phyloP scores from a whole-genome alignment of 2,797 vertebrate genomes.

The Coilia nasus region DNA sequence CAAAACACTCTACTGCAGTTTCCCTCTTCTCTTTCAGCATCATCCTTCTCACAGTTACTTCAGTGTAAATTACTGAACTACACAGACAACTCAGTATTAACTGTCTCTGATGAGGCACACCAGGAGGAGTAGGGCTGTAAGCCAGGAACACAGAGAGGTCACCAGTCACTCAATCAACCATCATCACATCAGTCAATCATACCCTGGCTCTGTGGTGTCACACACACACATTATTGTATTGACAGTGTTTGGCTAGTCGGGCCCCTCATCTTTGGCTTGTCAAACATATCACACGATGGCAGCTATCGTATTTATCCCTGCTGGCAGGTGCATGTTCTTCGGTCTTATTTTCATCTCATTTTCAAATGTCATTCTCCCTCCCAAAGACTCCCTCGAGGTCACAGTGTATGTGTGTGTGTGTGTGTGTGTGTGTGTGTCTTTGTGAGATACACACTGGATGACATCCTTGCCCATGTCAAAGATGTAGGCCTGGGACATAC shows the following conservation, averaged over 20 bases:
- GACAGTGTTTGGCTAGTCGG: slow-evolving; percentile 29
- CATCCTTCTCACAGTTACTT: slow-evolving; percentile 15
- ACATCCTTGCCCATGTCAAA: background rate
- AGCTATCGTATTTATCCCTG: slow-evolving; percentile 48
- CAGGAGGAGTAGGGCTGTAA: background rate
- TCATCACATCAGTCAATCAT: background rate
- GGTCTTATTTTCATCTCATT: slow-evolving; percentile 28
- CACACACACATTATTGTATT: background rate
- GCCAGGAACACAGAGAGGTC: slow-evolving; percentile 25
- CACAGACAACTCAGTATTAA: slow-evolving; percentile 16
- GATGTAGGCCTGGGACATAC: background rate
- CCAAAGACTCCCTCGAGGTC: background rate
- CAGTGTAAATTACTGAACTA: background rate
- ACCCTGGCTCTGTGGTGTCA: background rate
- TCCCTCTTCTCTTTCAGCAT: background rate
- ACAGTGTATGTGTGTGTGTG: background rate
- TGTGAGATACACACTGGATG: slow-evolving; percentile 3
- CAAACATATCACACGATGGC: slow-evolving; percentile 44
- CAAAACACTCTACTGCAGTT: too few species aligned
- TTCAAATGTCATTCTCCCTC: background rate
- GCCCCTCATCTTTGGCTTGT: slow-evolving; percentile 30
- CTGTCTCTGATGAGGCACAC: slow-evolving; percentile 8
- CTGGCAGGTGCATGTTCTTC: slow-evolving; percentile 37
- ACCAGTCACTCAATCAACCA: slow-evolving; percentile 26
- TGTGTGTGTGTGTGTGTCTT: background rate